Conservation (phyloP, 2,113 vertebrate species). For the Gymnarchus niloticus region DNA sequence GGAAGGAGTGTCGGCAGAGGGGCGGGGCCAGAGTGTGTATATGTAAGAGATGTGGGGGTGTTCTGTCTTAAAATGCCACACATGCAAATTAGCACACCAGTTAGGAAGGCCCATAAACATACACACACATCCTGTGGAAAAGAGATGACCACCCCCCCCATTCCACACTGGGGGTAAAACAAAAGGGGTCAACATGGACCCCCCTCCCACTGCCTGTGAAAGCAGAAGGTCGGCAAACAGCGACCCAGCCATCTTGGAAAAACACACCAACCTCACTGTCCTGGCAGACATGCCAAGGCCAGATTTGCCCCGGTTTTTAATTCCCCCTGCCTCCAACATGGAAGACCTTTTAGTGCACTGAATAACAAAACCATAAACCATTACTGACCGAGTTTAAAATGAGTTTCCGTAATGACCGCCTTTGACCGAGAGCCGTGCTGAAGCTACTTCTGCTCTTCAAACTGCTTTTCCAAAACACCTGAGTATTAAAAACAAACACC, state of each 20-base stretch:
- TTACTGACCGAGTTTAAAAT: too few relatives aligned
- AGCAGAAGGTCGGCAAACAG: slow-evolving; percentile 23
- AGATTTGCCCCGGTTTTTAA: slow-evolving; percentile 24
- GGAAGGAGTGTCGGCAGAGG: slow-evolving; percentile 56
- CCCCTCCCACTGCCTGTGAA: background rate
- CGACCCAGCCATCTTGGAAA: slow-evolving; percentile 25
- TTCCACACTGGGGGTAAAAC: slow-evolving; percentile 20
- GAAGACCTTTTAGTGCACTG: too few relatives aligned
- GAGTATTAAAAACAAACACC: too few relatives aligned
- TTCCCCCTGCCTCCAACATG: too few relatives aligned
- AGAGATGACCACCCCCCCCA: background rate
- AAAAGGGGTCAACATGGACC: slow-evolving; percentile 11
- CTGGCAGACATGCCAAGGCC: slow-evolving; percentile 57
- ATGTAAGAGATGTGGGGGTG: background rate
- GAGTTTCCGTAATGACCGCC: too few relatives aligned
- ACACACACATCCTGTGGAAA: background rate
- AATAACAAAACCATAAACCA: too few relatives aligned
- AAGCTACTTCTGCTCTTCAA: too few relatives aligned
- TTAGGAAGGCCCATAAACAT: slow-evolving; percentile 18
- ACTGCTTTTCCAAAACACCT: too few relatives aligned
- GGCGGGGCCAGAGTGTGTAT: background rate
- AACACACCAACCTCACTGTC: slow-evolving; percentile 47
- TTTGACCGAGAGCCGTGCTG: too few relatives aligned
- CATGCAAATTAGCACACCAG: slow-evolving; percentile 26
- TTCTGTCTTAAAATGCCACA: slow-evolving; percentile 9